Conservation (phyloP, 2,888 invertebrate species). For the Andrena bicolor region DNA sequence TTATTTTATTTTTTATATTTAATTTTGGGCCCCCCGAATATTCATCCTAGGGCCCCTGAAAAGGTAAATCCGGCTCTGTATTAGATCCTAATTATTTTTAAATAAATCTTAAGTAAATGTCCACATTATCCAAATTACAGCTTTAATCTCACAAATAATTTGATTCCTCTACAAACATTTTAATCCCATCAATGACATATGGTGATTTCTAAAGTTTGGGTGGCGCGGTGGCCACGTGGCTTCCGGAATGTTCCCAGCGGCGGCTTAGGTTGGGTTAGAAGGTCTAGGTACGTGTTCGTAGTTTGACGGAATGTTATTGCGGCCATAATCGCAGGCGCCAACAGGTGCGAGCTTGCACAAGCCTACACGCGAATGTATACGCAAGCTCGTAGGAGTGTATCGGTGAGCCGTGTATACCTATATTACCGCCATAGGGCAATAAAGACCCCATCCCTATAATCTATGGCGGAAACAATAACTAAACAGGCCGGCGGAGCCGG, state of each 20-base stretch:
- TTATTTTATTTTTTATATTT: too few species aligned
- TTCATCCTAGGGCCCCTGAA: too few species aligned
- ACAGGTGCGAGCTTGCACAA: conserved; percentile 83
- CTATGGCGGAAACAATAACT: conserved; percentile 80
- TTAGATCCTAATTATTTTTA: too few species aligned
- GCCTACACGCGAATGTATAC: conserved; percentile 74
- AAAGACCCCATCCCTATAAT: conserved; percentile 80
- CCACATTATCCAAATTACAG: too few species aligned
- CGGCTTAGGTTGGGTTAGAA: conserved; percentile 69
- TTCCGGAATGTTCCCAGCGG: conserved; percentile 40
- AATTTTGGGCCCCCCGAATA: too few species aligned
- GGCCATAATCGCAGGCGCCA: conserved; percentile 84
- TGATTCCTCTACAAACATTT: too few species aligned
- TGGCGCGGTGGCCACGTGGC: conserved; percentile 43
- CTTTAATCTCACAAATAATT: too few species aligned
- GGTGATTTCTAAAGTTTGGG: not conserved
- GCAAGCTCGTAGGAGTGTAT: conserved; percentile 57
- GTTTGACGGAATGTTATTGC: conserved; percentile 85
- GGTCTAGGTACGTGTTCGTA: conserved; percentile 69
- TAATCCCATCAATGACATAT: too few species aligned
- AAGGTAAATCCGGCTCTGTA: too few species aligned
- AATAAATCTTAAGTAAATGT: too few species aligned
- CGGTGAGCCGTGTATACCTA: conserved; percentile 68
- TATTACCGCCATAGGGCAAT: conserved; percentile 77
- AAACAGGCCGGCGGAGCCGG: conserved; percentile 72